These are phyloP conservation scores for Tetranychus urticae DNA, from an alignment of 1,140 invertebrate species.

Conservation along the genomic window DNA sequence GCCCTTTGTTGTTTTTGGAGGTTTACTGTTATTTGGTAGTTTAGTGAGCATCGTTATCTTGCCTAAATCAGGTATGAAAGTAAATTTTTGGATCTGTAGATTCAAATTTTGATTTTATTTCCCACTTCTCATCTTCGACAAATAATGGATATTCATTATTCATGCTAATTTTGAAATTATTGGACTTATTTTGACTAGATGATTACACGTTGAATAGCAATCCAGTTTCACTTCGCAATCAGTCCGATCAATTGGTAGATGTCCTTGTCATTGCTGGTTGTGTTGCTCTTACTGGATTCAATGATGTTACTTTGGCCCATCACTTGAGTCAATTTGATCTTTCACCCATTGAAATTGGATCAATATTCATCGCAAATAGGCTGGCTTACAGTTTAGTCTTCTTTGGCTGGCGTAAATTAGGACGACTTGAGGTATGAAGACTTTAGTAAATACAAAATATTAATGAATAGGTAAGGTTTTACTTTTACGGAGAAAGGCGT, in stretches of 20 bases:
- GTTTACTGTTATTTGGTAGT: conserved; percentile 43
- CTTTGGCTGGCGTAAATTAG: conserved; percentile 51
- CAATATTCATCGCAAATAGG: conserved; percentile 68
- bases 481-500: no score
- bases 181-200: background rate
- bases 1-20: conserved; percentile 61
- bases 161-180: background rate
- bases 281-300: conserved; percentile 17
- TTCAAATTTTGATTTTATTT: no score
- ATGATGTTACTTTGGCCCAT: conserved; percentile 19
- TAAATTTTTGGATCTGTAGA: conserved; percentile 20
- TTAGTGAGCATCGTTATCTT: conserved; percentile 44
- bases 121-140: no score
- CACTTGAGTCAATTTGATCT: conserved; percentile 22
- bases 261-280: conserved; percentile 9
- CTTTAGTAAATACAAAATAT: background rate
- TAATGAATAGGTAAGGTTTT: no score
- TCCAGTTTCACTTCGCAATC: conserved; percentile 6
- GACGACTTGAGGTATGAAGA: conserved; percentile 25
- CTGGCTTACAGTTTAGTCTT: conserved; percentile 55
- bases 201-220: background rate
- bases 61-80: conserved; percentile 20
- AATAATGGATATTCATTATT: conserved; percentile 22
- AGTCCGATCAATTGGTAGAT: conserved; percentile 9
- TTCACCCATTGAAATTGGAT: conserved; percentile 42